Conservation (phyloP, 2,797 vertebrate species). For the Muscicapa striata region DNA sequence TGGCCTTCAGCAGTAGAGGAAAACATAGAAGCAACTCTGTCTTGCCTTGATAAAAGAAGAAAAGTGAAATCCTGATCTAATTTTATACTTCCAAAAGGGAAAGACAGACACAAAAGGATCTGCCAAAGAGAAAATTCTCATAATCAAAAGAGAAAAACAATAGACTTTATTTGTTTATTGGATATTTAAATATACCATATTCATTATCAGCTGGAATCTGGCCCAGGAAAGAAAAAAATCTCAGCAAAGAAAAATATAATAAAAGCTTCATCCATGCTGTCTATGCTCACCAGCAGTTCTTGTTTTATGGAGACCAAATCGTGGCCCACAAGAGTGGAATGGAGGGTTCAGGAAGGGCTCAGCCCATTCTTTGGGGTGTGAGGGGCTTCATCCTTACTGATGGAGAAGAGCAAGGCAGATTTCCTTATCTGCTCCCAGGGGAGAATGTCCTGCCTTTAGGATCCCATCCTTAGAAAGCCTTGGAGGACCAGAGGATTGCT, state of each 20-base stretch:
- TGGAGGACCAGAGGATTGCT: neutral
- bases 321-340: too few species aligned
- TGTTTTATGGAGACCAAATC: neutral
- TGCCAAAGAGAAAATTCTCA: neutral
- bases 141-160: neutral
- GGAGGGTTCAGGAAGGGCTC: neutral
- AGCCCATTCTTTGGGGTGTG: neutral
- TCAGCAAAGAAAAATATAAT: neutral
- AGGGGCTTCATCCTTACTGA: neutral
- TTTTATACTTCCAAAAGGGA: neutral
- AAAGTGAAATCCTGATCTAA: slow-evolving; percentile 9
- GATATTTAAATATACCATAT: neutral
- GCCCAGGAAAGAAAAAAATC: neutral
- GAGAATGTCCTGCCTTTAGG: neutral
- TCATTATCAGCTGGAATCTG: neutral
- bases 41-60: neutral
- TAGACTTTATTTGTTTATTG: neutral
- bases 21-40: neutral
- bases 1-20: neutral
- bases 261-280: neutral
- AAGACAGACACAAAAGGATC: neutral
- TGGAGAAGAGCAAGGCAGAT: neutral
- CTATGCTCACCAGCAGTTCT: neutral
- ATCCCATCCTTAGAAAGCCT: neutral
- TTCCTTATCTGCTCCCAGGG: neutral